A percentile compares a stretch with the other conserved stretches of the same genome.
These are phyloP conservation scores for Hiodon alosoides DNA, from an alignment of 2,113 vertebrate species.

Conservation along the genomic window DNA sequence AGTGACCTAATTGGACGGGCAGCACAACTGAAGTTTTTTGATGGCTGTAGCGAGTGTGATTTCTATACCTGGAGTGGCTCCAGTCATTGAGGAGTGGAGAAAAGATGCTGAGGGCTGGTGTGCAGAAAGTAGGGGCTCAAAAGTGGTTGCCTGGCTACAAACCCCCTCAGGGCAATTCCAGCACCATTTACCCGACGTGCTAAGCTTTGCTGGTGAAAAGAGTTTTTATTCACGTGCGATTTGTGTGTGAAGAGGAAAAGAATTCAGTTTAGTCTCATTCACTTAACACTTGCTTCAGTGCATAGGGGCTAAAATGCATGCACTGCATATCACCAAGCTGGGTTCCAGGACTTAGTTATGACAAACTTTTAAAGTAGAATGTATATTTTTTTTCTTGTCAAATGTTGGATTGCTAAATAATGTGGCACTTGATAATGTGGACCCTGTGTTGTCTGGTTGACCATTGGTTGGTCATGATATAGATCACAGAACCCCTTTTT, in stretches of 20 bases:
- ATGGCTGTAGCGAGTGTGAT: background rate
- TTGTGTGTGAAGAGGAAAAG: slow-evolving; percentile 5
- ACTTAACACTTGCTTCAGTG: slow-evolving; percentile 10
- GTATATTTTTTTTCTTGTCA: no score
- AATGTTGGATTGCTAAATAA: no score
- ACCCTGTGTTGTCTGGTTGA: no score
- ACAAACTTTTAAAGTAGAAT: no score
- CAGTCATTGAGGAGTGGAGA: background rate
- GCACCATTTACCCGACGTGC: background rate
- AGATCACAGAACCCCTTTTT: no score
- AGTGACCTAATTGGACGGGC: slow-evolving; percentile 9
- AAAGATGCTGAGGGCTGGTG: background rate
- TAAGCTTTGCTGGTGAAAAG: slow-evolving; percentile 11
- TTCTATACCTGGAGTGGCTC: slow-evolving; percentile 16
- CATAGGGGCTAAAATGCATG: slow-evolving; percentile 9
- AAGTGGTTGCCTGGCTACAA: slow-evolving; percentile 21
- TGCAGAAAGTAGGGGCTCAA: background rate
- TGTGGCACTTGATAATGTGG: no score
- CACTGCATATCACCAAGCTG: background rate
- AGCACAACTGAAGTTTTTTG: slow-evolving; percentile 5
- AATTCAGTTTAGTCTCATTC: slow-evolving; percentile 11
- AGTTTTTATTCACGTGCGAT: slow-evolving; percentile 22
- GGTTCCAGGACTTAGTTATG: no score
- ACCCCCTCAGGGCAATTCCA: slow-evolving; percentile 6
- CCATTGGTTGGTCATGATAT: no score